Base-by-base conservation (phyloP, 2,797 vertebrate genomes). In the Threskiornis aethiopicus region DNA sequence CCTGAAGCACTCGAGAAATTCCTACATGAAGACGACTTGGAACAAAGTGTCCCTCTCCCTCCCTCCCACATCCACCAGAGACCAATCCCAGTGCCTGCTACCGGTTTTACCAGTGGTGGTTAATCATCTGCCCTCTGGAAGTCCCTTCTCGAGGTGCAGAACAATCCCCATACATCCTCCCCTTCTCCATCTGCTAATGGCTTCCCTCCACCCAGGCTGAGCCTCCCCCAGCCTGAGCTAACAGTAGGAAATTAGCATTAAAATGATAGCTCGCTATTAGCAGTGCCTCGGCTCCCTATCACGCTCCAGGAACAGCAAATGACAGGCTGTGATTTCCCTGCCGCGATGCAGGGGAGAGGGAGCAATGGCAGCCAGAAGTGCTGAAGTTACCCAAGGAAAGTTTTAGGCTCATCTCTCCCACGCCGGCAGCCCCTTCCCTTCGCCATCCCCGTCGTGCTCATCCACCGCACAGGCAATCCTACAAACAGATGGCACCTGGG, bases 281-380 rank as follows among this genome's bases (percentile, higher is more conserved):
- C 33, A 15, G 93, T 91, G 95, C 78, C 90, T 95, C 51, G 19
- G 94, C 94, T 96, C 96, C 96, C 84, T 47, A 88, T 97, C 96
- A 96, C 66, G 59, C 97, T 90, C 95, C 59, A 70, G 94, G 95
- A 96, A 51, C 86, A 51, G 79, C 90, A 72, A 96, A 95, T 97
- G 97, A 95, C 96, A 97, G 97, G 89, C 83, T 98, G 96, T 47
- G 83, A 96, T 96, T 97, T 97, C 95, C 95, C 96, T 52, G 65
- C 96, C 57, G 54, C 16, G 75, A 90, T 51, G 92, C 94, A 72
- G 51, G 3, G 51, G 65, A 79, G 61, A 73, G 59, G 57, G 26
- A 84, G 61, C 59, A 33, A 42, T 11, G 11, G 62, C 87, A 84
- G 87, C 90, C 47, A 55, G 86, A 66, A 89, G 62, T 12, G 17